Evolutionary conservation across 2,113 vertebrate species (phyloP), one percentile per base, ranked within the genome.

Genomic region (Furnarius figulus): DNA sequence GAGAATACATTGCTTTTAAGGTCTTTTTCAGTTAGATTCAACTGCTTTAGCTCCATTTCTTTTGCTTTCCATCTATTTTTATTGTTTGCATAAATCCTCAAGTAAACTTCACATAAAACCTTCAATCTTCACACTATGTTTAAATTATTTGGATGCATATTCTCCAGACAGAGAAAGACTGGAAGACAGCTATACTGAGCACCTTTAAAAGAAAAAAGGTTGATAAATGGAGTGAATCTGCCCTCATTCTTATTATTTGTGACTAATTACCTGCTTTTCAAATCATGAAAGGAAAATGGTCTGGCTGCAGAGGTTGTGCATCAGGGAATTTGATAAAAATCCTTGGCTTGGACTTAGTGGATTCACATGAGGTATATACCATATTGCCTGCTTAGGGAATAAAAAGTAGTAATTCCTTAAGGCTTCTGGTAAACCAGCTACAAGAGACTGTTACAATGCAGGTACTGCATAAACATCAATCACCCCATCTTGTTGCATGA

Each of bases 371-470:
- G 10, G 10, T 62, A 13, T 3, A 1, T 30, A 16, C 6, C 1
- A 1, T 30, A 24, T 13, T 58, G 47, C 39, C 39, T 78, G 30
- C 24, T 30, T 33, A 81, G 52, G 23, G 58, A 58, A 42, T 55
- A 33, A 65, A 65, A 81, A 78, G 23, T 10, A 47, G 25, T 30
- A 75, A 59, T 19, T 25, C 21, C 47, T 70, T 23, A 74, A 52
- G n/a, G 24, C 20, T 84, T 49, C 16, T 62, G 20, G 19, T 28
- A 49, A 91, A 59, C 15, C 15, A 5, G 44, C 27, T 61, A 10
- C 0, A 1, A 49, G 71, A 40, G 10, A 24, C 27, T 35, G 25
- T 23, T 27, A 44, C 0, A 3, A 42, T 5, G n/a, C 10, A 37
- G 39, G 19, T 0, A 1, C 40, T 89, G n/a, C 16, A 12, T 12